Conservation (phyloP, 2,888 invertebrate species). For the Elmis aenea region DNA sequence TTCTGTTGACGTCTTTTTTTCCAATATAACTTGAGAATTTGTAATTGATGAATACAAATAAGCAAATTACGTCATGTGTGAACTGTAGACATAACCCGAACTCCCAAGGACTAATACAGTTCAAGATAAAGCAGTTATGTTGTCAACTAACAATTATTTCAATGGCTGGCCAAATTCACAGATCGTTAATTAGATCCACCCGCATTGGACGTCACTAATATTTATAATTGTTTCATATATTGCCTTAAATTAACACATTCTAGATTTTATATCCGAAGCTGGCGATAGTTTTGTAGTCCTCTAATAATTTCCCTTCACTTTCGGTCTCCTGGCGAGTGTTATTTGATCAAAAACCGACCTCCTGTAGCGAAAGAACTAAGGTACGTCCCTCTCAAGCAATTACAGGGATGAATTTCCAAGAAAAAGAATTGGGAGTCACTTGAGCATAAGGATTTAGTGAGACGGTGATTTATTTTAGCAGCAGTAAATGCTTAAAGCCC, state of each 20-base stretch:
- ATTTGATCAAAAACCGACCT: too few relatives aligned
- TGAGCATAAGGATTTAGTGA: conserved; percentile 11
- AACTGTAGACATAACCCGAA: background rate
- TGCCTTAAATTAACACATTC: background rate
- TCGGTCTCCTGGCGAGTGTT: too few relatives aligned
- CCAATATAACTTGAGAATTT: too few relatives aligned
- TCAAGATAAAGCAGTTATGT: conserved; percentile 4
- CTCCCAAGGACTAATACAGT: background rate
- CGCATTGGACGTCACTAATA: conserved; percentile 11
- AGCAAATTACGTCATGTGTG: background rate
- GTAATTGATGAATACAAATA: background rate
- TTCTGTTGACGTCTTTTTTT: too few relatives aligned
- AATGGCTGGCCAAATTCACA: conserved; percentile 10
- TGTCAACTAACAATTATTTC: conserved; percentile 4
- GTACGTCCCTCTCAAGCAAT: background rate
- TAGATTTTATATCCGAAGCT: background rate
- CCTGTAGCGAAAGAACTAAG: background rate
- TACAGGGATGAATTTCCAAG: too few relatives aligned
- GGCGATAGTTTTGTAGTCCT: background rate
- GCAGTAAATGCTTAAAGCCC: conserved; percentile 8
- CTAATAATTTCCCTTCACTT: background rate
- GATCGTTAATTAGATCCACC: conserved; percentile 11
- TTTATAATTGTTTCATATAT: background rate
- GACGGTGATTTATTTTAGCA: conserved; percentile 17
- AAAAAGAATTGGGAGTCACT: conserved; percentile 14